Evolutionary conservation across 2,797 vertebrate genomes (phyloP).

Genomic region (Sebastes hopkinsi): DNA sequence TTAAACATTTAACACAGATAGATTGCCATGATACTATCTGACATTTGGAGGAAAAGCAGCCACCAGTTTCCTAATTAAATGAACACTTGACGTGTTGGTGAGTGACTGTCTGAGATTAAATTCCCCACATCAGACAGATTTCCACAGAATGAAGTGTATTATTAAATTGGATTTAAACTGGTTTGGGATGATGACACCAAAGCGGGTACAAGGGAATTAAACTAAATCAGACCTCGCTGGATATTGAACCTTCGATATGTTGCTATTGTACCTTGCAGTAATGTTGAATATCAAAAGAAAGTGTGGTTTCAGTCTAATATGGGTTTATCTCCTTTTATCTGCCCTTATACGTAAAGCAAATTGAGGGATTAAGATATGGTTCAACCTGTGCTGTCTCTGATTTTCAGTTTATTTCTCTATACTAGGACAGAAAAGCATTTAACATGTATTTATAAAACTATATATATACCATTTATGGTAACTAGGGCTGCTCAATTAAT

Average conservation of each 20-base stretch:
- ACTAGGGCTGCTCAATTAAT: too few species aligned
- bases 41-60: conserved; percentile 20
- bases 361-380: neutral
- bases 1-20: conserved; percentile 11
- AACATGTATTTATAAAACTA: neutral
- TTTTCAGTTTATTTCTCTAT: neutral
- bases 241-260: conserved; percentile 17
- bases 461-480: neutral
- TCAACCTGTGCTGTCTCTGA: neutral
- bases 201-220: neutral
- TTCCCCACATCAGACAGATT: conserved; percentile 13
- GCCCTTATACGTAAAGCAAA: neutral
- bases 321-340: neutral
- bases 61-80: conserved; percentile 40
- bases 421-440: neutral
- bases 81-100: conserved; percentile 37
- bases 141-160: conserved; percentile 26
- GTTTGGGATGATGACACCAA: conserved; percentile 2
- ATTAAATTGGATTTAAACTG: conserved; percentile 38
- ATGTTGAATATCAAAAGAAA: neutral
- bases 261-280: neutral
- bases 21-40: conserved; percentile 9
- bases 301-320: neutral
- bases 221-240: conserved; percentile 13
- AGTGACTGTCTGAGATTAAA: conserved; percentile 27